Evolutionary conservation across 2,888 invertebrate species (phyloP).

Genomic region (Netelia virgata): DNA sequence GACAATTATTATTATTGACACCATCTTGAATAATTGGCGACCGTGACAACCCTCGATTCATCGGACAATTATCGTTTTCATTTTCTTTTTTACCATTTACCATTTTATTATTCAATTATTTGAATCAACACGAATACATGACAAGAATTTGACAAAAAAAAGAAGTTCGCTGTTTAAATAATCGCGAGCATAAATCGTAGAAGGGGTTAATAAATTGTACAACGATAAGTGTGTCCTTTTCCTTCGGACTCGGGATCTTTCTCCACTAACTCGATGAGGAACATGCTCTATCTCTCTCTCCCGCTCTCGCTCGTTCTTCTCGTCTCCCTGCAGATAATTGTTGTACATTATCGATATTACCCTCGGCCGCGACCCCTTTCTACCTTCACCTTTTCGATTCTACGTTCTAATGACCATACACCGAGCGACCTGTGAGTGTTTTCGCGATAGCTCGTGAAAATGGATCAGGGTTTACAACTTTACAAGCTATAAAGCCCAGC

Average conservation of each 20-base stretch:
- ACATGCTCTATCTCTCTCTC: neutral
- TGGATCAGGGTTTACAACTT: constrained; percentile 76
- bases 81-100: no score
- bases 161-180: no score
- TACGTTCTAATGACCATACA: constrained; percentile 72
- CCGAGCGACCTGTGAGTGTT: constrained; percentile 70
- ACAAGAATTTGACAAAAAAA: no score
- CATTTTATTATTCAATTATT: no score
- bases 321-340: constrained; percentile 55
- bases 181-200: no score
- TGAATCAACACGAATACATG: no score
- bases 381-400: constrained; percentile 36
- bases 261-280: constrained; percentile 56
- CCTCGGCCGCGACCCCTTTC: constrained; percentile 8
- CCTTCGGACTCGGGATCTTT: constrained; percentile 20
- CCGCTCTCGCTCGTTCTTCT: neutral
- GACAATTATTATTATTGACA: neutral
- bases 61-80: no score
- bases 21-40: neutral
- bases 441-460: constrained; percentile 61
- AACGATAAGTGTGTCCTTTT: no score
- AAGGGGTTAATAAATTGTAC: no score
- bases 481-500: constrained; percentile 78
- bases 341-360: constrained; percentile 70
- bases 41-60: no score